Percentiles rank a stretch among this genome's conserved stretches.
Conservation (phyloP, 2,888 invertebrate species). For the Blera fallax region DNA sequence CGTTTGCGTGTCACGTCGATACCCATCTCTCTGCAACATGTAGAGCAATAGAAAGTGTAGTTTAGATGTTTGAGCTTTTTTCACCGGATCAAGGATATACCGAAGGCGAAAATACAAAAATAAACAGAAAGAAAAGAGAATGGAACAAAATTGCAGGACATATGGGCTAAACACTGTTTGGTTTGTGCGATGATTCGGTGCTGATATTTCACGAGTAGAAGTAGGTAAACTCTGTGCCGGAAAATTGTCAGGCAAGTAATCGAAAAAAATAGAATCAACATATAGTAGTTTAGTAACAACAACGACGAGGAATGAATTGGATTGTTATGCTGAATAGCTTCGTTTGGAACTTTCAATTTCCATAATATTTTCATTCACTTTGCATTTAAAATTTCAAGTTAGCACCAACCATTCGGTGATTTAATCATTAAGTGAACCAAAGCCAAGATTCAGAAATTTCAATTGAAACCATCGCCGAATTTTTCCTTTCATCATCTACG, state of each 20-base stretch:
- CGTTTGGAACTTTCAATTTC: too few relatives aligned
- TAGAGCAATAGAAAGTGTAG: slow-evolving; percentile 45
- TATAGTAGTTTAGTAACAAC: neutral
- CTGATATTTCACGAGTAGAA: neutral
- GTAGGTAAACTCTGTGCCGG: neutral
- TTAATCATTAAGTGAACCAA: neutral
- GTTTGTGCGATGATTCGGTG: neutral
- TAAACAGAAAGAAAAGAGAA: neutral
- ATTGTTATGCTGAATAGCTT: neutral
- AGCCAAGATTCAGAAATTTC: neutral
- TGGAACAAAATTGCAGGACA: slow-evolving; percentile 31
- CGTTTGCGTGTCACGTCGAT: slow-evolving; percentile 75
- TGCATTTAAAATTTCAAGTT: neutral
- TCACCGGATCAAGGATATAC: slow-evolving; percentile 30
- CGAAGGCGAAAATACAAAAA: neutral
- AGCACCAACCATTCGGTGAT: neutral
- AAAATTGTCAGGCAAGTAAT: slow-evolving; percentile 18
- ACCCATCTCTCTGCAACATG: slow-evolving; percentile 39
- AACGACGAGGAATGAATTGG: neutral
- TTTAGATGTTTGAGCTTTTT: slow-evolving; percentile 55
- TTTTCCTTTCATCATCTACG: slow-evolving; percentile 10
- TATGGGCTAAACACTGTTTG: slow-evolving; percentile 17
- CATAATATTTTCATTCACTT: neutral
- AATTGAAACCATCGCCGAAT: neutral
- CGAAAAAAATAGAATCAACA: neutral